phyloP scores from a whole-genome alignment of 2,888 invertebrate species.

The Melanotus villosus region DNA sequence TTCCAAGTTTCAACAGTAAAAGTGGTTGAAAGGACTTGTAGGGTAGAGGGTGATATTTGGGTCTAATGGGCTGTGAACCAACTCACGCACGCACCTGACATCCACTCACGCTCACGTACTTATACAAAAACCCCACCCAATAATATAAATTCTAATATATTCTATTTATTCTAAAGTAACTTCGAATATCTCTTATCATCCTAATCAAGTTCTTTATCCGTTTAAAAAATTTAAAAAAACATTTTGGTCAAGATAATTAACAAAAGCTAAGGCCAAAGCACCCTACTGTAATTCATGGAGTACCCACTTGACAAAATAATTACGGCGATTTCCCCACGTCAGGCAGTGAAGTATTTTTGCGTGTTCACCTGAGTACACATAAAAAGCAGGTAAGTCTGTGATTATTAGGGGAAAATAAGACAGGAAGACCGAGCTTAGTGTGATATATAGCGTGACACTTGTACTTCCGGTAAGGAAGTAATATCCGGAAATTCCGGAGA shows the following conservation, averaged over 20 bases:
- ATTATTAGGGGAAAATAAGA: constrained; percentile 16
- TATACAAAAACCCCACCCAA: neutral
- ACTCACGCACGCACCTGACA: constrained; percentile 25
- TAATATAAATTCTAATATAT: neutral
- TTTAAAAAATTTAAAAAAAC: too few species aligned
- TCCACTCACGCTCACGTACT: constrained; percentile 21
- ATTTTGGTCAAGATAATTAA: neutral
- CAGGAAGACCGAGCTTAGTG: constrained; percentile 15
- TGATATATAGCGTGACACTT: constrained; percentile 28
- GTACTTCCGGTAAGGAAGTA: constrained; percentile 12
- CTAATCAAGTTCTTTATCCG: too few species aligned
- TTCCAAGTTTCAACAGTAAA: constrained; percentile 3
- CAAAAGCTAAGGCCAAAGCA: neutral
- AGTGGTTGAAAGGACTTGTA: constrained; percentile 17
- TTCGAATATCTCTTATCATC: too few species aligned
- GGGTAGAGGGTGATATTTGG: constrained; percentile 8
- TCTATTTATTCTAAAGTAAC: too few species aligned
- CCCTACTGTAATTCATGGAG: constrained; percentile 1
- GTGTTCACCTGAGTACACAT: neutral
- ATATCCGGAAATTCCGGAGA: constrained; percentile 7
- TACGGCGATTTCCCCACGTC: neutral
- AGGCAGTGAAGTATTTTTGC: neutral
- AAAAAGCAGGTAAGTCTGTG: constrained; percentile 1
- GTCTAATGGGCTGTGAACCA: constrained; percentile 27
- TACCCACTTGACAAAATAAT: constrained; percentile 21